These are phyloP conservation scores for Ceratitis capitata DNA, from an alignment of 1,140 invertebrate genomes.

Conservation along the genomic window DNA sequence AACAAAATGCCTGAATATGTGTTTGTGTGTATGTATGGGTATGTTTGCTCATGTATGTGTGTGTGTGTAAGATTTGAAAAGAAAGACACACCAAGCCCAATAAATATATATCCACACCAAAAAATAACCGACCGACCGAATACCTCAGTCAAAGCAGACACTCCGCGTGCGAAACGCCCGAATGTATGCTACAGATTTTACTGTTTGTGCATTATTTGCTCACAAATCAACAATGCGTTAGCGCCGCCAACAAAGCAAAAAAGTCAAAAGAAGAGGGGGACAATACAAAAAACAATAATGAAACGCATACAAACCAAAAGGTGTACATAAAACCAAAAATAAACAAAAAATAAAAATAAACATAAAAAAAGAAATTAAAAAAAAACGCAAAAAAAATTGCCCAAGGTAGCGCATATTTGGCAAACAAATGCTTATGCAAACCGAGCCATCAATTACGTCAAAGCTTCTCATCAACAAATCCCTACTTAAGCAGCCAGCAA, in stretches of 20 bases:
- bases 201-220: not conserved
- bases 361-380: not conserved
- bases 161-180: not conserved
- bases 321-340: not conserved
- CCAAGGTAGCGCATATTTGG: not conserved
- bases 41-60: too few relatives aligned
- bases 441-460: conserved; percentile 16
- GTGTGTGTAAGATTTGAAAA: too few relatives aligned
- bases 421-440: conserved; percentile 12
- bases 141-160: not conserved
- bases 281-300: conserved; percentile 18
- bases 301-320: not conserved
- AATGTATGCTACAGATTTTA: conserved; percentile 8
- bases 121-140: not conserved
- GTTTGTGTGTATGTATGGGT: too few relatives aligned
- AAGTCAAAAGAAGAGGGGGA: not conserved
- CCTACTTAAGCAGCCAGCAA: conserved; percentile 14
- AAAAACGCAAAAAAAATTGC: not conserved
- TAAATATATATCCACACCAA: not conserved
- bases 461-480: conserved; percentile 14
- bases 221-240: not conserved
- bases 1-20: too few relatives aligned
- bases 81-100: not conserved
- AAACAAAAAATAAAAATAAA: not conserved
- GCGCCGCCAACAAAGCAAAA: not conserved